Base-by-base conservation (phyloP, 2,797 vertebrate species). In the Echeneis naucrates region DNA sequence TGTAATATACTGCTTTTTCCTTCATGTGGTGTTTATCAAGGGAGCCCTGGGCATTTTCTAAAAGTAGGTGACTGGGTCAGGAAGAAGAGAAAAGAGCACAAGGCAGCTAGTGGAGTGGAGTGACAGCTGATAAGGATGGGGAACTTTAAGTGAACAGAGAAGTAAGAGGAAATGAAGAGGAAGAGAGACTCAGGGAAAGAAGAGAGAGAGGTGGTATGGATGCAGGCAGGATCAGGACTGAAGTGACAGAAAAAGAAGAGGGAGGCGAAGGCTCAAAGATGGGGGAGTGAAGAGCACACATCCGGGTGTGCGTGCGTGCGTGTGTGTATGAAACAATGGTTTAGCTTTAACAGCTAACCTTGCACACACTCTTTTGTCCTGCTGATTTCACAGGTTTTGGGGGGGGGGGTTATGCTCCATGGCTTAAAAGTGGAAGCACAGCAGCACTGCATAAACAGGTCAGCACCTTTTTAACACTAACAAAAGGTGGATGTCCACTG, bases 261-360 rank as follows among this genome's bases (percentile, higher is more conserved):
- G 6, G 35, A 54, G 50, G 80, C 50, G 64, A 21, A 53, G 66
- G 76, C 72, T 14, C 38, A 54, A 74, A 78, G 82, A 71, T 67
- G 52, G 24, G 17, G 16, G 73, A 57, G 73, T 72, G 68, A 86
- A 83, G 72, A 75, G 81, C n/a, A n/a, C n/a, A n/a, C n/a, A n/a
- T n/a, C n/a, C n/a, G n/a, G n/a, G n/a, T n/a, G n/a, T n/a, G n/a
- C n/a, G n/a, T n/a, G n/a, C n/a, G n/a, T n/a, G n/a, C n/a, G n/a
- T n/a, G n/a, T n/a, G n/a, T n/a, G n/a, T n/a, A n/a, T n/a, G n/a
- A n/a, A n/a, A n/a, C n/a, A n/a, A n/a, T n/a, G n/a, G n/a, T n/a
- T n/a, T n/a, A n/a, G n/a, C n/a, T n/a, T n/a, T n/a, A n/a, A n/a
- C n/a, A 16, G 17, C 6, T 19, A 35, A 35, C 35, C 53, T 57